phyloP scores from a whole-genome alignment of 2,888 invertebrate species.

The Trachelus tabidus region DNA sequence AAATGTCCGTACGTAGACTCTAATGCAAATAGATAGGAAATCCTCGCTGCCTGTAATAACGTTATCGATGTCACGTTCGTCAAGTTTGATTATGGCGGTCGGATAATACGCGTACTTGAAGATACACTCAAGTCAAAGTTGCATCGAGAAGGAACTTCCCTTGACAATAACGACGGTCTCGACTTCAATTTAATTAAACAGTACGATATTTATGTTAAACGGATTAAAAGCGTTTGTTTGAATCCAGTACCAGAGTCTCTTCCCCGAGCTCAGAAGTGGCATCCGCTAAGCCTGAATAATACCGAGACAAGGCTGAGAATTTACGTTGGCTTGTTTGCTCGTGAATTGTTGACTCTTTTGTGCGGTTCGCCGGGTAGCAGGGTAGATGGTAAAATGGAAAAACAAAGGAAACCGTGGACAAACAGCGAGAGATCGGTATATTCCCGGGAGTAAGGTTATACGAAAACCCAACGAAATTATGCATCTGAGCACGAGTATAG shows the following conservation, averaged over 20 bases:
- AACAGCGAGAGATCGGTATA: conserved; percentile 11
- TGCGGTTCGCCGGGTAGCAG: neutral
- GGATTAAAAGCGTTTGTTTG: conserved; percentile 56
- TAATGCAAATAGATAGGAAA: no score
- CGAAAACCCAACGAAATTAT: no score
- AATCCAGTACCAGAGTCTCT: conserved; percentile 13
- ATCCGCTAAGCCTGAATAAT: conserved; percentile 52
- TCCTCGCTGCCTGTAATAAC: no score
- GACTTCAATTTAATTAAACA: conserved; percentile 47
- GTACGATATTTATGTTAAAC: conserved; percentile 50
- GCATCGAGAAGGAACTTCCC: no score
- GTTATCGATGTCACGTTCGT: no score
- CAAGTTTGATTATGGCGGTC: no score
- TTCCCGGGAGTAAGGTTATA: neutral
- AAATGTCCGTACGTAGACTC: no score
- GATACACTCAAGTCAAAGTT: no score
- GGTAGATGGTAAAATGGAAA: conserved; percentile 13
- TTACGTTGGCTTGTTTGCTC: conserved; percentile 42
- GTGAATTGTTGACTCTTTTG: conserved; percentile 41
- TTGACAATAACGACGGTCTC: neutral
- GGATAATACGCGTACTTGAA: no score
- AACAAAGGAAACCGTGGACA: conserved; percentile 25
- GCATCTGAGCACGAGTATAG: no score
- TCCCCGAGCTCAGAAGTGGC: conserved; percentile 19
- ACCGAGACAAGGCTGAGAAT: conserved; percentile 41